Evolutionary conservation across 1,140 invertebrate genomes (phyloP).

Genomic region (Camponotus vicinus): DNA sequence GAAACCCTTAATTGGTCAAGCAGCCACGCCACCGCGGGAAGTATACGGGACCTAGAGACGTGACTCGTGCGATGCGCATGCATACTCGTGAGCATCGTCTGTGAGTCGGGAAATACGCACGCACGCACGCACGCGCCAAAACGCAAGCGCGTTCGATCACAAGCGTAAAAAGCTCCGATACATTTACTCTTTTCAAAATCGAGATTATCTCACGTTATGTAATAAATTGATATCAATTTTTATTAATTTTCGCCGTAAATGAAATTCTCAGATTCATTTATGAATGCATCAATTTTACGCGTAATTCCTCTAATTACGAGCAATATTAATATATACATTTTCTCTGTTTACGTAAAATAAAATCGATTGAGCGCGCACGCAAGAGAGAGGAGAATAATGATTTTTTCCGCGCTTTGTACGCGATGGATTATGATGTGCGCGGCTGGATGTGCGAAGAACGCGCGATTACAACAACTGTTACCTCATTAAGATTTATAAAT

Average conservation of each 20-base stretch:
- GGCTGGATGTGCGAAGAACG: background rate
- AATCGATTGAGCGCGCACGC: background rate
- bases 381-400: background rate
- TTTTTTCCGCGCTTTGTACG: background rate
- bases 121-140: slow-evolving; percentile 10
- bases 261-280: no score
- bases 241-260: no score
- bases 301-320: no score
- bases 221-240: no score
- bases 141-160: background rate
- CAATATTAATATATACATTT: no score
- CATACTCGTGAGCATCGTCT: slow-evolving; percentile 26
- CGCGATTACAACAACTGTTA: slow-evolving; percentile 52
- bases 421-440: background rate
- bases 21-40: slow-evolving; percentile 75
- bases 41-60: slow-evolving; percentile 79
- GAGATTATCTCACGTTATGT: no score
- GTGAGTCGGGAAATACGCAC: slow-evolving; percentile 23
- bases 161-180: background rate
- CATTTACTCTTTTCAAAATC: no score
- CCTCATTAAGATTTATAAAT: slow-evolving; percentile 52
- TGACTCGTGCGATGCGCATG: slow-evolving; percentile 71
- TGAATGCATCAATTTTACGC: no score
- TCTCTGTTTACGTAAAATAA: background rate
- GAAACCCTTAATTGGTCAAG: slow-evolving; percentile 81